Evolutionary conservation across 2,888 invertebrate genomes (phyloP).

Genomic region (Drosophila eohydei): DNA sequence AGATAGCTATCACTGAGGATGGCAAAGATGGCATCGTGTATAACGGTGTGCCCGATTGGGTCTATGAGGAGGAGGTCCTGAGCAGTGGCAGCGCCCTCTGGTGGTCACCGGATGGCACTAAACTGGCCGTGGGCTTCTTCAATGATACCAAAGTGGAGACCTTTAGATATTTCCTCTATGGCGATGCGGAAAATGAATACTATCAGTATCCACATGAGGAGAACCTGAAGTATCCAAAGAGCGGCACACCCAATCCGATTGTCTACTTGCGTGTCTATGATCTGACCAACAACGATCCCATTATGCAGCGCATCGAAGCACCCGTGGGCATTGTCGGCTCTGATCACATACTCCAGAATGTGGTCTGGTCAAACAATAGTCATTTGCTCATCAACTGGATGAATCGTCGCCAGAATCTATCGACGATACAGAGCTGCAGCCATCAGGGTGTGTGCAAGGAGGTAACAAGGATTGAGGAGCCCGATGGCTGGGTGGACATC

Average conservation of each 20-base stretch:
- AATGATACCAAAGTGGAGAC: constrained; percentile 89
- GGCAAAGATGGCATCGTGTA: constrained; percentile 89
- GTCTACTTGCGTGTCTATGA: constrained; percentile 89
- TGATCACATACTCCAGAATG: constrained; percentile 89
- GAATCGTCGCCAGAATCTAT: constrained; percentile 92
- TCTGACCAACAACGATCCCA: constrained; percentile 84
- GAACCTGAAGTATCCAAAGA: constrained; percentile 91
- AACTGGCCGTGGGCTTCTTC: constrained; percentile 90
- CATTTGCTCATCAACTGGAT: constrained; percentile 91
- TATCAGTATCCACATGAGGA: constrained; percentile 89
- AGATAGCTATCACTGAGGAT: constrained; percentile 86
- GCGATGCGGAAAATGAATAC: constrained; percentile 86
- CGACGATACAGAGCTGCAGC: constrained; percentile 77
- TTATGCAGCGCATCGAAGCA: constrained; percentile 84
- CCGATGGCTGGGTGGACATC: constrained; percentile 90
- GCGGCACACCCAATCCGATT: constrained; percentile 90
- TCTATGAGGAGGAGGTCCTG: constrained; percentile 96
- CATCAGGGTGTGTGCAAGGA: constrained; percentile 72
- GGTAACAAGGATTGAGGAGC: constrained; percentile 86
- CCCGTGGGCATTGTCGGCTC: constrained; percentile 86
- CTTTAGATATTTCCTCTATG: constrained; percentile 89
- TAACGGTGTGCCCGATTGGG: constrained; percentile 96
- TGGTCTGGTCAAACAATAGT: constrained; percentile 90
- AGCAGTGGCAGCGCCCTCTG: constrained; percentile 90
- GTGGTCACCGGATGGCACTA: constrained; percentile 90